Percentiles rank a stretch among this genome's conserved stretches.
These are phyloP conservation scores for Nymphalis urticae DNA, from an alignment of 2,888 invertebrate genomes.

Conservation along the genomic window DNA sequence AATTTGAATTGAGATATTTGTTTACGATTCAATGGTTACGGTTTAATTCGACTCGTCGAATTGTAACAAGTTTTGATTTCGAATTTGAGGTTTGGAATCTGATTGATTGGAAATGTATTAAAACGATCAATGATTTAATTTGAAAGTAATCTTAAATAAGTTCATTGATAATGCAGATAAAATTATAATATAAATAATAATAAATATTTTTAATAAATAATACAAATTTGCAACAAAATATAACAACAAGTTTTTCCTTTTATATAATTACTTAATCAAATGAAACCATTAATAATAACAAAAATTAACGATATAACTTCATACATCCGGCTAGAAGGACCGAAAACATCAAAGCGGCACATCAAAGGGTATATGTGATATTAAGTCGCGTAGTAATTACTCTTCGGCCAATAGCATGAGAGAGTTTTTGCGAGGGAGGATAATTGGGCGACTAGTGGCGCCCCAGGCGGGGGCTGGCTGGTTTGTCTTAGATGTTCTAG, in stretches of 20 bases:
- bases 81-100: conserved; percentile 26
- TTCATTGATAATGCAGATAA: background rate
- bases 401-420: conserved; percentile 48
- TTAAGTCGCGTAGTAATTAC: conserved; percentile 41
- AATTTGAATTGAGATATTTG: conserved; percentile 74
- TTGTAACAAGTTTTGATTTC: conserved; percentile 47
- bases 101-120: background rate
- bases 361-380: conserved; percentile 31
- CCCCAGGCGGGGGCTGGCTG: conserved; percentile 14
- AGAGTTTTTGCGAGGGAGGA: conserved; percentile 47
- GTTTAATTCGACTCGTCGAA: conserved; percentile 59
- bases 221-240: too few species aligned
- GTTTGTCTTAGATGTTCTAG: conserved; percentile 14
- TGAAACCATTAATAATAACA: conserved; percentile 25
- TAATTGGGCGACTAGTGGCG: conserved; percentile 43
- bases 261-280: background rate
- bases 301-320: conserved; percentile 16
- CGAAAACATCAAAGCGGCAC: conserved; percentile 38
- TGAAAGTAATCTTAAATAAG: background rate
- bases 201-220: too few species aligned
- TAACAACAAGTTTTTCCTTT: too few species aligned
- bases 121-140: conserved; percentile 1
- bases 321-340: conserved; percentile 25
- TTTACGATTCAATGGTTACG: conserved; percentile 66
- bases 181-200: too few species aligned